phyloP scores from a whole-genome alignment of 2,113 vertebrate species.

The Myrmecobius fasciatus region DNA sequence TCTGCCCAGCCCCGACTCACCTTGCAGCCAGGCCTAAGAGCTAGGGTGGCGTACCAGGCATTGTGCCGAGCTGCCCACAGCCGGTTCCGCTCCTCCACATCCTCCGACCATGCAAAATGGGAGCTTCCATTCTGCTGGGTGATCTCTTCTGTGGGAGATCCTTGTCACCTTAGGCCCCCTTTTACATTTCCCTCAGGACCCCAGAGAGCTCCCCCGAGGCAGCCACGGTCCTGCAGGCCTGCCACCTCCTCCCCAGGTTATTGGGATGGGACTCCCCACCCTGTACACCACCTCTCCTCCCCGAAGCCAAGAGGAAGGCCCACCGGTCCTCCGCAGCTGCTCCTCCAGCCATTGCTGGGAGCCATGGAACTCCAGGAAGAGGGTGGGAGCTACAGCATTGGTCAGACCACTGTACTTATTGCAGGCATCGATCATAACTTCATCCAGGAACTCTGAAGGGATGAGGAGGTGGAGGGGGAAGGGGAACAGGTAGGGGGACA shows the following conservation, averaged over 20 bases:
- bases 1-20: conserved; percentile 78
- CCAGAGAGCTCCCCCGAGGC: background rate
- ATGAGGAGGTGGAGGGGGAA: fast-evolving
- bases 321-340: conserved; percentile 89
- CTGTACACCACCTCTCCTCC: background rate
- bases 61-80: conserved; percentile 93
- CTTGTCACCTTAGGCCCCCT: background rate
- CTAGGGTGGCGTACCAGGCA: conserved; percentile 90
- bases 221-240: background rate
- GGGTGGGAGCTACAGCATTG: conserved; percentile 85
- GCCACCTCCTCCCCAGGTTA: too few species aligned
- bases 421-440: conserved; percentile 91
- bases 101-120: conserved; percentile 88
- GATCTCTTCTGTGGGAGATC: conserved; percentile 86
- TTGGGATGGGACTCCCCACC: background rate
- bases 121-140: conserved; percentile 85
- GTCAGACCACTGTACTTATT: conserved; percentile 86
- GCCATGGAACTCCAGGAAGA: conserved; percentile 96
- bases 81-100: conserved; percentile 83
- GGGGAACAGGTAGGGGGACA: background rate
- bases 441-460: conserved; percentile 92
- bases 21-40: conserved; percentile 91
- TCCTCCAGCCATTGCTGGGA: conserved; percentile 86
- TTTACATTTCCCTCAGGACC: background rate
- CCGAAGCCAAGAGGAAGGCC: background rate